Evolutionary conservation across 2,113 vertebrate species (phyloP), one percentile per base, ranked within the genome.

Genomic region (Nicator chloris): DNA sequence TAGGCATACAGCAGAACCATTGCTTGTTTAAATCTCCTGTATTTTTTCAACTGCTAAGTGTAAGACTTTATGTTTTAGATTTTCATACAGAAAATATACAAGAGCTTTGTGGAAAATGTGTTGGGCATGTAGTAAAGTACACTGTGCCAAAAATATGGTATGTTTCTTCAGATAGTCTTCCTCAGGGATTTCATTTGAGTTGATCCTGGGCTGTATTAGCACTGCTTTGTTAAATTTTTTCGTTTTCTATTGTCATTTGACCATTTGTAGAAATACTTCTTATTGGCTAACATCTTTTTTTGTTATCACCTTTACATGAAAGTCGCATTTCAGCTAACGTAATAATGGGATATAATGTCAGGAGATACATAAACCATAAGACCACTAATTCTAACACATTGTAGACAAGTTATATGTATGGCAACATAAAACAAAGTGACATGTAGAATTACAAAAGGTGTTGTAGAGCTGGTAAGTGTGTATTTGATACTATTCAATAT

Each of bases 41-140:
- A 94, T 96, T 96, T 96, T 94, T 96, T 81, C 79, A 95, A 93
- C 88, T 93, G 90, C 9, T 92, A 84, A 78, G 65, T 75, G 31
- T 86, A 94, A 95, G 64, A 84, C n/a, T 94, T 82, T 51, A 83
- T 86, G 86, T 77, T 90, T 96, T 76, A 87, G 78, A 82, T 86
- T 92, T 93, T 87, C 88, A 90, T 85, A 93, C 53, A 87, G 84
- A 96, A 97, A 97, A 96, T 96, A 96, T 89, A 93, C 92, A 97
- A 93, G 42, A 39, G 69, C 57, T 95, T 96, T 93, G 71, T 93
- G 71, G 80, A 96, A 96, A 94, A 96, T 79, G 92, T 90, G 61
- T 77, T 0, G 0, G 86, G 60, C 85, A 87, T 50, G 50, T 69
- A 93, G 22, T 73, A 84, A 96, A 86, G 61, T 45, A 21, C 2